These are phyloP conservation scores for Neogale vison DNA, from an alignment of 2,113 vertebrate species.

Conservation along the genomic window DNA sequence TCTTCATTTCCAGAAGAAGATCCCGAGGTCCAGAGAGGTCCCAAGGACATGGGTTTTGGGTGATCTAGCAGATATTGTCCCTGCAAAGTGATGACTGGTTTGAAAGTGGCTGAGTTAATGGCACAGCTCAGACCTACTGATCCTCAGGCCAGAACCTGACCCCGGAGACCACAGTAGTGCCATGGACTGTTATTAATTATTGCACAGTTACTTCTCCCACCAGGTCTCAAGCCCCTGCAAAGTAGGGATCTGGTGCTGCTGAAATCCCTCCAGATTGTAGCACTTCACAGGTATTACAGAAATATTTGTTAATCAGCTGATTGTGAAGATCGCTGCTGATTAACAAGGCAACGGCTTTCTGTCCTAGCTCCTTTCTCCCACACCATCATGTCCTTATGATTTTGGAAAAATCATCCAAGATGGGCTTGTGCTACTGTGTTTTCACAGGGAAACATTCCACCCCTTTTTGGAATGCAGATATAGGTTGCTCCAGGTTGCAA, in stretches of 20 bases:
- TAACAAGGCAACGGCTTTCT: slow-evolving; percentile 18
- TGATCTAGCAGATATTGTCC: not conserved
- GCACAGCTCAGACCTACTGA: not conserved
- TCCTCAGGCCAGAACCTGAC: not conserved
- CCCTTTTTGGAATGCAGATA: slow-evolving; percentile 5
- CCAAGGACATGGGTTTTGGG: not conserved
- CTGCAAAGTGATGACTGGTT: not conserved
- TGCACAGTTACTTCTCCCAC: not conserved
- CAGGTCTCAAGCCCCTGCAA: not conserved
- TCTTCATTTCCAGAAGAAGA: not conserved
- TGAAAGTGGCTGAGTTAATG: not conserved
- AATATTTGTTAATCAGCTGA: not conserved
- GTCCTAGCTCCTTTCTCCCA: not conserved
- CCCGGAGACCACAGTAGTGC: rapidly evolving
- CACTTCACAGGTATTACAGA: not conserved
- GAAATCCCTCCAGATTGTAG: not conserved
- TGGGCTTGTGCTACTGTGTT: not conserved
- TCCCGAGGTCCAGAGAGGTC: not conserved
- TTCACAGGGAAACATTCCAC: not conserved
- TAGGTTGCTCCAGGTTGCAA: not conserved
- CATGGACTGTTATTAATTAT: not conserved
- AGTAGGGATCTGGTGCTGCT: not conserved
- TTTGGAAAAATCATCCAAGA: not conserved
- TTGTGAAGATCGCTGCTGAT: not conserved
- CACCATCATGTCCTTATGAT: not conserved